Base-by-base conservation (phyloP, 1,140 invertebrate species). In the Leptoteleia sp. region DNA sequence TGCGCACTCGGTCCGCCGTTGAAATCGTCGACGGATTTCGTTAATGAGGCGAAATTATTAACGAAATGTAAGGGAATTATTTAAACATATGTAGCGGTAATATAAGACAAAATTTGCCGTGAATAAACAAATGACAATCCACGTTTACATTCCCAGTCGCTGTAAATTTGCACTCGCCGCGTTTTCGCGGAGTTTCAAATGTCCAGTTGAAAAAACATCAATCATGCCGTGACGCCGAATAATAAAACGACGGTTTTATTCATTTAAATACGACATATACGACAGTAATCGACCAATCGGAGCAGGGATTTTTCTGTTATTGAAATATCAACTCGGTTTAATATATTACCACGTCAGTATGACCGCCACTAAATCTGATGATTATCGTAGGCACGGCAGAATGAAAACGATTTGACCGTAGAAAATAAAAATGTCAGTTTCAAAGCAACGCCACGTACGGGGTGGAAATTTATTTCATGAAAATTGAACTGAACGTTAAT, bases 181-280 rank as follows among this genome's bases (percentile, higher is more conserved):
- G 22, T 35, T 54, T 15, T 33, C 40, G 35, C 13, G 12, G n/a
- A 62, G 50, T 48, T 50, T 19, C 31, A 27, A 65, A 43, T 22
- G 19, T 48, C 45, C 35, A 35, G 35, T 45, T 11, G 6, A 52
- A 65, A 54, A 45, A 35, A 25, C 31, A 57, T 57, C 52, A 68
- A 68, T 68, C 64, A 68, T 38, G 17, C 8, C 22, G 12, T 47
- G 64, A 47, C 64, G 7, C 29, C 4, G 19, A 48, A 43, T 47
- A 47, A 55, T 55, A 68, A 68, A 68, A 68, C 11, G 1, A 40
- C 9, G 1, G 11, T 54, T 65, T 65, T n/a, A n/a, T n/a, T n/a
- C n/a, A n/a, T n/a, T n/a, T n/a, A n/a, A n/a, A n/a, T n/a, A n/a
- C n/a, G n/a, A n/a, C n/a, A n/a, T n/a, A n/a, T n/a, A n/a, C n/a